Base-by-base conservation (phyloP, 2,797 vertebrate species). In the Enteromius afrohamiltoni region DNA sequence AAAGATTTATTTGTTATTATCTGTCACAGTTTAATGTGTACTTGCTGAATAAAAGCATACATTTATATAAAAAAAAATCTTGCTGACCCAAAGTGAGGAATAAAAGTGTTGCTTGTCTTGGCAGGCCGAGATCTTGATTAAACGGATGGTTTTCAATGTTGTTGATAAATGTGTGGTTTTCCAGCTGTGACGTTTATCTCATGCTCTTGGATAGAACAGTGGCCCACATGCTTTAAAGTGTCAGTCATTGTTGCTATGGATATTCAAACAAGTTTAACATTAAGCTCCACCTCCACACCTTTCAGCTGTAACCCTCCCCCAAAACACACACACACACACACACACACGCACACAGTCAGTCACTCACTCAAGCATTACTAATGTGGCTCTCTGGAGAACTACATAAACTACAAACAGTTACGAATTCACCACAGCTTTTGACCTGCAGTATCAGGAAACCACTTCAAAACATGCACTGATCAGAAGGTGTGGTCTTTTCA, bases 191-290 rank as follows among this genome's bases (percentile, higher is more conserved):
- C 23, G 1, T 11, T 26, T 26, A 49, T 49, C 29, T 31, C 40
- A 73, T 31, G 10, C n/a, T 51, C 1, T 37, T 23, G 0, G 37
- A 70, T 69, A n/a, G 40, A 55, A 29, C 5, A 7, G 6, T 10
- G 14, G 23, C 37, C 49, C 62, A 60, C 58, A 40, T 1, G 37
- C 47, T 69, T 84, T 85, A 75, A 79, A 75, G 49, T 75, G 83
- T 58, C 83, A 88, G 45, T 86, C 64, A 82, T 85, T 77, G 40
- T 88, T 86, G 78, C 86, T 23, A 84, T 69, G 55, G 62, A 73
- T 82, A 84, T 91, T 91, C 89, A 91, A 93, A 89, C 13, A 79
- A 87, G 90, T 92, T 93, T 92, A 93, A 93, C 84, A 92, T 93
- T 88, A 92, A 92, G 88, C 91, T 84, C 67, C 19, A 58, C 76